Evolutionary conservation across 2,797 vertebrate species (phyloP).

Genomic region (Vipera ursinii): DNA sequence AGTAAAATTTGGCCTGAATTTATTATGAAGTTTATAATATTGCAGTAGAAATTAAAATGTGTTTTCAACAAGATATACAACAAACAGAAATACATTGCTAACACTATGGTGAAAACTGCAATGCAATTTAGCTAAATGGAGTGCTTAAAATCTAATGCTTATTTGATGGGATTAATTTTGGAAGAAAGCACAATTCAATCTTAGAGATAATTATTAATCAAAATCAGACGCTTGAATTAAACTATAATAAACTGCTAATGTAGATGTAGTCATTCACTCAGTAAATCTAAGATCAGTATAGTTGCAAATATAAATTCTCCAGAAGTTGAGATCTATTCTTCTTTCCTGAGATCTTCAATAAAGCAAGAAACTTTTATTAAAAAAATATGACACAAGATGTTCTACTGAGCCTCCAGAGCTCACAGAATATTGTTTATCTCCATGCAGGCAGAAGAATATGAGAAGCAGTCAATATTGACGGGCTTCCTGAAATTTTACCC

Average conservation of each 20-base stretch:
- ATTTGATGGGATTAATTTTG: conserved; percentile 8
- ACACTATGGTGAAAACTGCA: neutral
- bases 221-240: conserved; percentile 3
- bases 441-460: neutral
- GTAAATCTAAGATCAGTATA: neutral
- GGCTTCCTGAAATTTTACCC: neutral
- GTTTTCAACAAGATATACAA: neutral
- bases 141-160: conserved; percentile 15
- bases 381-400: neutral
- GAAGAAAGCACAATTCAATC: conserved; percentile 22
- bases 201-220: neutral
- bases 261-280: neutral
- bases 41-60: neutral
- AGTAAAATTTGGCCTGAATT: conserved; percentile 3
- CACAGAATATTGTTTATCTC: neutral
- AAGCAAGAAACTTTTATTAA: neutral
- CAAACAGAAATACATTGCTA: neutral
- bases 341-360: neutral
- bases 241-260: neutral
- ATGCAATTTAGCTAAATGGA: neutral
- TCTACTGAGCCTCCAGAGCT: neutral
- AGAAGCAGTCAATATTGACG: neutral
- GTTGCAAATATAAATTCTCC: neutral
- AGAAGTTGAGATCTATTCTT: neutral
- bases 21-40: conserved; percentile 3